Percentiles rank a stretch among this genome's conserved stretches.
Conservation (phyloP, 2,113 vertebrate species). For the Bujurquina vittata region DNA sequence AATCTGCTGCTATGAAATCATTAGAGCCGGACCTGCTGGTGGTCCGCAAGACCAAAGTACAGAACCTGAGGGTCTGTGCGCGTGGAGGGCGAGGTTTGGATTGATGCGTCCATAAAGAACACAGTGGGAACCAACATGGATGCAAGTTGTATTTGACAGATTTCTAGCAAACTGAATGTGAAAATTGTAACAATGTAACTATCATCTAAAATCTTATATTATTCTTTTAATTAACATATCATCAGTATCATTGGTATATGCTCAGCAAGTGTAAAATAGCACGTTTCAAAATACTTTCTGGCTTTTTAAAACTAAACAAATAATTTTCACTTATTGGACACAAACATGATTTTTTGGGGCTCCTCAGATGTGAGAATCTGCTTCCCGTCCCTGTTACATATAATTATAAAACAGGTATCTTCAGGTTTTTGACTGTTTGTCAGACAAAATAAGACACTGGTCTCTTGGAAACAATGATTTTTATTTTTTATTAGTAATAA, state of each 20-base stretch:
- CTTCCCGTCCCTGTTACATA: neutral
- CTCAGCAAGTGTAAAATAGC: too few relatives aligned
- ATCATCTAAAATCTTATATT: neutral
- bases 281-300: too few relatives aligned
- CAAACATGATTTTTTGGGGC: neutral
- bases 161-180: neutral
- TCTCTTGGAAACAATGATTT: neutral
- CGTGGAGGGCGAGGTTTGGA: neutral
- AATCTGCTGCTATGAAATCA: conserved; percentile 70
- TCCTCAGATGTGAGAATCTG: neutral
- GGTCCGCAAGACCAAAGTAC: conserved; percentile 41
- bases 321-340: neutral
- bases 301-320: neutral
- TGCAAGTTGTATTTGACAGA: neutral
- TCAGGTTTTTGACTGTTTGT: rapidly evolving
- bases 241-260: rapidly evolving
- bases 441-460: rapidly evolving
- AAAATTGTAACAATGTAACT: neutral
- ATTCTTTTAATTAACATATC: neutral
- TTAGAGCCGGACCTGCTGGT: conserved; percentile 63
- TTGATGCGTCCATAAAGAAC: neutral
- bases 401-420: neutral
- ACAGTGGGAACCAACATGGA: neutral
- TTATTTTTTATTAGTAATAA: neutral
- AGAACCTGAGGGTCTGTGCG: neutral